phyloP scores from a whole-genome alignment of 2,797 vertebrate genomes.

The Acestrorhynchus altus region DNA sequence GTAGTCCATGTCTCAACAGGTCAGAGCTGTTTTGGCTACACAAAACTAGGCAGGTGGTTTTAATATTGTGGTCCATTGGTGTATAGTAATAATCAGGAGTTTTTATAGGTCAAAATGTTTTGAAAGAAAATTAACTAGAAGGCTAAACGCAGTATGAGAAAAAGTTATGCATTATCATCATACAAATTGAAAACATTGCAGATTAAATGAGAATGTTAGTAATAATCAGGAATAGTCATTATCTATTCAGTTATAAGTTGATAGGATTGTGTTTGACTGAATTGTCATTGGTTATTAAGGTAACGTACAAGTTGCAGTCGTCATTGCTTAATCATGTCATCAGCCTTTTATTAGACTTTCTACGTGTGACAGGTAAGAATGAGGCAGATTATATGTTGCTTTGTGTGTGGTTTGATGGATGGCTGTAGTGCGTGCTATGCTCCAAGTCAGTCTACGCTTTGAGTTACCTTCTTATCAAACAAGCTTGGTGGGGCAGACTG shows the following conservation, averaged over 20 bases:
- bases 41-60: too few relatives aligned
- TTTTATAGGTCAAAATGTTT: too few relatives aligned
- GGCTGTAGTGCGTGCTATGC: not conserved
- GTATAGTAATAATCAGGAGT: too few relatives aligned
- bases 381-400: slow-evolving; percentile 10
- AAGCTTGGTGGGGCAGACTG: slow-evolving; percentile 5
- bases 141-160: too few relatives aligned
- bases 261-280: not conserved
- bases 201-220: not conserved
- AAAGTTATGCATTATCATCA: not conserved
- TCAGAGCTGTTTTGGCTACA: too few relatives aligned
- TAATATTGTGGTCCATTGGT: too few relatives aligned
- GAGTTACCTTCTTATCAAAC: not conserved
- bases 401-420: slow-evolving; percentile 27
- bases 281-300: slow-evolving; percentile 27
- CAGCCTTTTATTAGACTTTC: slow-evolving; percentile 18
- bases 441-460: not conserved
- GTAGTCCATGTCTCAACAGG: too few relatives aligned
- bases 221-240: not conserved
- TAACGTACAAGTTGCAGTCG: not conserved
- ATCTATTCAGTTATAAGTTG: not conserved
- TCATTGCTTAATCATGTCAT: slow-evolving; percentile 28
- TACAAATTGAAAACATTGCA: not conserved
- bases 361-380: slow-evolving; percentile 2
- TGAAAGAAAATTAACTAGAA: too few relatives aligned